Evolutionary conservation across 2,888 invertebrate species (phyloP), one percentile per base, ranked within the genome.

Genomic region (Mayetiola destructor): DNA sequence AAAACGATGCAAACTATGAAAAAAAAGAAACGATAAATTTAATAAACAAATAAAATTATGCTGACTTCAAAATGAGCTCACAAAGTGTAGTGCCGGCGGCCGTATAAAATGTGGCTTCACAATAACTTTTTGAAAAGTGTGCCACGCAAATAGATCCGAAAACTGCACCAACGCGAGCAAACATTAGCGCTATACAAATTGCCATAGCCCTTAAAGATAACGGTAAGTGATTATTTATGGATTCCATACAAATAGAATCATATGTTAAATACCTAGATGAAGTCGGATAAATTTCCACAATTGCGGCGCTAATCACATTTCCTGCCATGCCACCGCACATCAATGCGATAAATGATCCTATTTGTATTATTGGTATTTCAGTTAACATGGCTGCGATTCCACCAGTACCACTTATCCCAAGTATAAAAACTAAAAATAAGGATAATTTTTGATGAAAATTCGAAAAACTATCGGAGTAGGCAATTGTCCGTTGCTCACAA

Each of bases 151-250:
- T 74, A 2, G 74, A 71, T 3, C 76, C 76, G 20, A 71, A 67
- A 56, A 76, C 72, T 53, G 75, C 75, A 0, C 76, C 76, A 32
- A 66, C 59, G 29, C 76, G 68, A 16, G 76, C 77, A 64, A 74
- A 71, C 75, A 76, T 76, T 3, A 76, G 63, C 0, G 76, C 75
- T 58, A 77, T 73, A 35, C 76, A 75, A 55, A 77, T 64, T 20
- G 76, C 76, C 76, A 76, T 76, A 16, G 73, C 77, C 61, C 76
- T 69, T n/a, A n/a, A n/a, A n/a, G n/a, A n/a, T n/a, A n/a, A n/a
- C n/a, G n/a, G n/a, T n/a, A n/a, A n/a, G n/a, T n/a, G n/a, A n/a
- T n/a, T n/a, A n/a, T n/a, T n/a, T n/a, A n/a, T n/a, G n/a, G n/a
- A n/a, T n/a, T n/a, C n/a, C n/a, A n/a, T n/a, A n/a, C n/a, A n/a